phyloP scores from a whole-genome alignment of 2,113 vertebrate genomes.

The Eulemur rufifrons region DNA sequence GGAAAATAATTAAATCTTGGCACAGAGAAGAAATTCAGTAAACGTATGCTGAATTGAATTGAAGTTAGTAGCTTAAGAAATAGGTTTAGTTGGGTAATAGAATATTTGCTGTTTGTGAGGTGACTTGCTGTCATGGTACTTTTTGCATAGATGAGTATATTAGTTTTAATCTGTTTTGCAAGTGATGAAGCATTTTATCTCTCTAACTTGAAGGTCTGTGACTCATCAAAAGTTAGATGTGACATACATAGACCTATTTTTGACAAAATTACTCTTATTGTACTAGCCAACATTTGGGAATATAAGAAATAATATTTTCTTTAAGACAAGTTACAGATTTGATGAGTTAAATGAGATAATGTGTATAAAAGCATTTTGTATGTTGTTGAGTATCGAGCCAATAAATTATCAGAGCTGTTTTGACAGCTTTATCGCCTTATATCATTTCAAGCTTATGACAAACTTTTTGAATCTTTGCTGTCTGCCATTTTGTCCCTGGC shows the following conservation, averaged over 20 bases:
- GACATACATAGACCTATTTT: not conserved
- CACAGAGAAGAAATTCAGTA: not conserved
- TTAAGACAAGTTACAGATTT: not conserved
- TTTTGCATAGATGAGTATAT: not conserved
- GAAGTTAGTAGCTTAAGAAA: not conserved
- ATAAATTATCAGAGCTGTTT: not conserved
- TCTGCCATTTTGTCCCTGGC: not conserved
- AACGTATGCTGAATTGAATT: not conserved
- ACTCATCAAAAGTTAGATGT: slow-evolving; percentile 15
- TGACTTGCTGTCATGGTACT: not conserved
- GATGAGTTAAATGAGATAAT: slow-evolving; percentile 3
- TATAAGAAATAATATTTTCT: not conserved
- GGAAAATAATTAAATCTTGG: not conserved
- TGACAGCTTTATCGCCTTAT: not conserved
- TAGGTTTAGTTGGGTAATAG: not conserved
- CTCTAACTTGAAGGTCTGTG: not conserved
- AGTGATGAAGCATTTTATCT: not conserved
- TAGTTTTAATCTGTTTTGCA: not conserved
- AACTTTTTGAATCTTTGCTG: not conserved
- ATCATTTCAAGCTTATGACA: not conserved
- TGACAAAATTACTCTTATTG: not conserved
- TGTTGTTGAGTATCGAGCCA: not conserved
- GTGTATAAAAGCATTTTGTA: not conserved
- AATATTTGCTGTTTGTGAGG: not conserved
- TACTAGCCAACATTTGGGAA: not conserved